phyloP scores from a whole-genome alignment of 1,140 invertebrate genomes.

The Andrena cerasifolii region DNA sequence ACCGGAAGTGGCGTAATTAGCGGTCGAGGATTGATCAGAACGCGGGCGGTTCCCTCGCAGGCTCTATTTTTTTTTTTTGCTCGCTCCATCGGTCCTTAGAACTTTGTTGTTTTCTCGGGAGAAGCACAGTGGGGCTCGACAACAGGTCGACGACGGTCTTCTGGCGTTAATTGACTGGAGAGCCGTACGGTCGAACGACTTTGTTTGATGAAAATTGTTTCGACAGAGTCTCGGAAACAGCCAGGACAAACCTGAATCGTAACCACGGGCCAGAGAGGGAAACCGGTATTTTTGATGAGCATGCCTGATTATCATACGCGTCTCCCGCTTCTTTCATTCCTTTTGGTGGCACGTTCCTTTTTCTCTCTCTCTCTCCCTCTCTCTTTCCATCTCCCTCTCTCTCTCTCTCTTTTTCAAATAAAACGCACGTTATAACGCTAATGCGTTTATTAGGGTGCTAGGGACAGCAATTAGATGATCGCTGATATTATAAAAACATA shows the following conservation, averaged over 20 bases:
- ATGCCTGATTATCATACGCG: constrained; percentile 65
- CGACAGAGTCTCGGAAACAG: constrained; percentile 61
- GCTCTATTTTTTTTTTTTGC: constrained; percentile 23
- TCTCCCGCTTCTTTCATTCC: constrained; percentile 60
- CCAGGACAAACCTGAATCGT: constrained; percentile 66
- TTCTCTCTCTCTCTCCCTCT: neutral
- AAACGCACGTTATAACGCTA: constrained; percentile 33
- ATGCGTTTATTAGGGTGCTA: constrained; percentile 48
- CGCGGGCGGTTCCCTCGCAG: neutral
- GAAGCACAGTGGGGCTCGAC: constrained; percentile 8
- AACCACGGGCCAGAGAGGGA: constrained; percentile 59
- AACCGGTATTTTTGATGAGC: constrained; percentile 68
- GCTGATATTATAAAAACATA: constrained; percentile 37
- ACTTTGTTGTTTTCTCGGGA: constrained; percentile 37
- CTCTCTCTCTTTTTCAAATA: neutral
- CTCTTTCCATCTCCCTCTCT: neutral
- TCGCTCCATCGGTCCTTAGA: constrained; percentile 15
- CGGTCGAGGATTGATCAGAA: constrained; percentile 36
- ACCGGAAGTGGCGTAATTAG: constrained; percentile 52
- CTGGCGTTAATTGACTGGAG: constrained; percentile 68
- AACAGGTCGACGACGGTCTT: constrained; percentile 38
- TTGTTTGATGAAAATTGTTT: constrained; percentile 69
- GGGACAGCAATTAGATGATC: constrained; percentile 29
- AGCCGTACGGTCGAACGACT: constrained; percentile 61
- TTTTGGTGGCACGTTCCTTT: constrained; percentile 37